A percentile compares a stretch with the other conserved stretches of the same genome.
phyloP scores from a whole-genome alignment of 2,797 vertebrate genomes.

The Acanthornis magna region DNA sequence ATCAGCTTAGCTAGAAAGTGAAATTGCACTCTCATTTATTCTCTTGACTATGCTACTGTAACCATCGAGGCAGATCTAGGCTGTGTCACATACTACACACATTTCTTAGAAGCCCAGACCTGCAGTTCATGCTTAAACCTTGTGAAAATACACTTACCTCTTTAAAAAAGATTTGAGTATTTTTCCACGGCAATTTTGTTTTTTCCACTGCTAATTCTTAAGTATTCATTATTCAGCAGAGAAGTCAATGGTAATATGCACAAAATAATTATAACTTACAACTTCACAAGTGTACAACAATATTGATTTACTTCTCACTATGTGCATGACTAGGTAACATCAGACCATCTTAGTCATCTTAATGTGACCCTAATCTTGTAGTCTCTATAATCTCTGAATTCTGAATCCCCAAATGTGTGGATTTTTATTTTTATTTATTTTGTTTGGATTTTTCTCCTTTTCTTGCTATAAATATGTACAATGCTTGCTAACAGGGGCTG shows the following conservation, averaged over 20 bases:
- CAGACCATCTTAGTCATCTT: neutral
- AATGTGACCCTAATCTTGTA: neutral
- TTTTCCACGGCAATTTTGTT: neutral
- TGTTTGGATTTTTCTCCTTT: neutral
- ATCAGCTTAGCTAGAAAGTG: neutral
- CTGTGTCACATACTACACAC: neutral
- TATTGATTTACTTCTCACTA: neutral
- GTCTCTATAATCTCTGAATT: neutral
- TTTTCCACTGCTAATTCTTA: neutral
- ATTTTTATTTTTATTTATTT: neutral
- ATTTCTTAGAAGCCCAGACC: neutral
- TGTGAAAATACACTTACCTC: neutral
- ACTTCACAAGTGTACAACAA: neutral
- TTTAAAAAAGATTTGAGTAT: neutral
- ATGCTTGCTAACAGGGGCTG: neutral
- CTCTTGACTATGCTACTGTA: neutral
- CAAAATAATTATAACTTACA: neutral
- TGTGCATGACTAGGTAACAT: neutral
- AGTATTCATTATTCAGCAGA: neutral
- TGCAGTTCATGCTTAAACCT: neutral
- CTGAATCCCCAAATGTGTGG: neutral
- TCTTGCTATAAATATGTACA: neutral
- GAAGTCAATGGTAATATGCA: neutral
- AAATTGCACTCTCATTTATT: neutral
- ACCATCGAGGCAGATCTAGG: neutral